phyloP scores from a whole-genome alignment of 2,888 invertebrate species.

The Erynnis tages region DNA sequence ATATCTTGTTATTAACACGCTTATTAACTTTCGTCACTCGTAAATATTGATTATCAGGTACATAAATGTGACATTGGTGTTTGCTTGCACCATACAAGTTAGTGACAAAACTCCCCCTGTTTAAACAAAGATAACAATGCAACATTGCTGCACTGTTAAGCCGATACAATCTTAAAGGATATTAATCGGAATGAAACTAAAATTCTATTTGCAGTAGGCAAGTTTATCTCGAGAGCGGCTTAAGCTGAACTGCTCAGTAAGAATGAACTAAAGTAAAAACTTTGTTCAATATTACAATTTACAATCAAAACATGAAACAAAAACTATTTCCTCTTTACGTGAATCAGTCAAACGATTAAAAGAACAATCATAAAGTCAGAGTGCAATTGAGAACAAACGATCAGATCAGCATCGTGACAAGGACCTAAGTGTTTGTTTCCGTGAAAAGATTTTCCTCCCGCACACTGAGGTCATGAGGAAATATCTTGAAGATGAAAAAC shows the following conservation, averaged over 20 bases:
- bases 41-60: too few species aligned
- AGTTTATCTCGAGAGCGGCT: neutral
- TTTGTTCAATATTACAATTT: neutral
- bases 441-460: conserved; percentile 35
- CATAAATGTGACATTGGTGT: too few species aligned
- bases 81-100: too few species aligned
- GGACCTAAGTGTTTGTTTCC: conserved; percentile 33
- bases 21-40: too few species aligned
- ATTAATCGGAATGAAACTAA: neutral
- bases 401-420: conserved; percentile 37
- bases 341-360: conserved; percentile 32
- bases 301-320: neutral
- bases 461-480: conserved; percentile 32
- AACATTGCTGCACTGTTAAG: conserved; percentile 4
- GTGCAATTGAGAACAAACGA: conserved; percentile 40
- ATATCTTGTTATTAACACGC: too few species aligned
- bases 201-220: conserved; percentile 8
- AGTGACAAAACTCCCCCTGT: too few species aligned
- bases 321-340: conserved; percentile 30
- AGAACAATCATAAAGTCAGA: conserved; percentile 34
- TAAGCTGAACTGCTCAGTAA: neutral
- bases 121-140: conserved; percentile 1
- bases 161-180: neutral
- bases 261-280: too few species aligned
- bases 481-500: conserved; percentile 9